Evolutionary conservation across 2,888 invertebrate species (phyloP).

Genomic region (Cyclophora punctaria): DNA sequence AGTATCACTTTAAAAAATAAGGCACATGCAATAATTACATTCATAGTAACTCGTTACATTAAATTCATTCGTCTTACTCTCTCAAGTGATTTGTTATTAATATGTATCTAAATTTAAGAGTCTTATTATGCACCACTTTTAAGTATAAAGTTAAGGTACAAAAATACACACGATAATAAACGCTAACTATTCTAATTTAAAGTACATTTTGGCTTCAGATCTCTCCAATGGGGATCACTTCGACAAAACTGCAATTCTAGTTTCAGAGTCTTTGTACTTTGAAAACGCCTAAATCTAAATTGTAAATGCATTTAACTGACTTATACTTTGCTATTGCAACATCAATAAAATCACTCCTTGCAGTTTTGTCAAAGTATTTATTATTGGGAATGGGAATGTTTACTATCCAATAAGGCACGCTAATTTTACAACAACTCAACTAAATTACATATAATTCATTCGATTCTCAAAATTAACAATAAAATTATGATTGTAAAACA

Average conservation of each 20-base stretch:
- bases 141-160: conserved; percentile 23
- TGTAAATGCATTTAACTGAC: conserved; percentile 64
- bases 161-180: conserved; percentile 17
- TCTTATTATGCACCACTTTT: conserved; percentile 47
- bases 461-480: conserved; percentile 13
- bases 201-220: conserved; percentile 56
- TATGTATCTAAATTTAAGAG: conserved; percentile 22
- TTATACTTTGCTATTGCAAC: conserved; percentile 40
- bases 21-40: conserved; percentile 46
- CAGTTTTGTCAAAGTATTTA: conserved; percentile 41
- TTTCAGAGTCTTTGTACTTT: conserved; percentile 64
- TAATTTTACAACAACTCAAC: conserved; percentile 6
- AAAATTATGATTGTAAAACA: conserved; percentile 19
- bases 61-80: conserved; percentile 10
- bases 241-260: conserved; percentile 40
- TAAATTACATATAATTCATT: conserved; percentile 12
- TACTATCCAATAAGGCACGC: conserved; percentile 17
- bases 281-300: conserved; percentile 52
- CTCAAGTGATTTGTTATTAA: conserved; percentile 34
- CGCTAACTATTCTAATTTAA: conserved; percentile 26
- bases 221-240: conserved; percentile 27
- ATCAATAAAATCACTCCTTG: conserved; percentile 24
- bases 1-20: conserved; percentile 49
- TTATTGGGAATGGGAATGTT: conserved; percentile 56
- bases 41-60: too few relatives aligned